Base-by-base conservation (phyloP, 2,888 invertebrate genomes). In the Phania funesta region DNA sequence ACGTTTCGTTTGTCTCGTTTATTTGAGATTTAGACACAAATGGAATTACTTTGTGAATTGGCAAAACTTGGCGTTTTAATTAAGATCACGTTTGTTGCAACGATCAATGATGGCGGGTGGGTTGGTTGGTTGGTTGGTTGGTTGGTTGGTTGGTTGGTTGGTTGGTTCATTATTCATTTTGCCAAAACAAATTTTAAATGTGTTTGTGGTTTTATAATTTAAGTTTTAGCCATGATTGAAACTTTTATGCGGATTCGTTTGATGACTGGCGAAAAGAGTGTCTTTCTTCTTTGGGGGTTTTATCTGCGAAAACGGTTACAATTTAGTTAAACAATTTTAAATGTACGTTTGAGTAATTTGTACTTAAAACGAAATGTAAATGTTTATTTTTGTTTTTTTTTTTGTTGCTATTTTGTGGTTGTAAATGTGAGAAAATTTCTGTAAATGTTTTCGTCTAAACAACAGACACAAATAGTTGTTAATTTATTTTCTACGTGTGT, bases 1-100 rank as follows among this genome's bases (percentile, higher is more conserved):
- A 44, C 22, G 20, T 41, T 62, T 29, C 26, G 9, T 67, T 67
- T 67, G 24, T 11, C 26, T 48, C 22, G 16, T 35, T 22, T 32
- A 18, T 11, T 48, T 13, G 13, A 20, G 29, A 13, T 13, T 16
- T 13, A 74, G 22, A 44, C 11, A 62, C 29, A 26, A 70, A 35
- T 48, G 70, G 1, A 38, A 38, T 46, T 58, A 48, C 24, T 74
- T 71, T 48, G 38, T 71, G 22, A 48, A 29, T 73, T 62, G 13
- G 58, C 29, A 52, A 60, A 80, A 80, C 65, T 83, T 81, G 67
- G 76, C 26, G n/a, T n/a, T 77, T 85, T 84, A 85, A 85, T 85
- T 84, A 83, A 85, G 82, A 82, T 83, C 85, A 83, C 78, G 79
- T 85, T 85, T 79, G 84, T 84, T 85, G 65, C 83, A 78, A 81